Percentiles rank a stretch among this genome's conserved stretches.
phyloP scores from a whole-genome alignment of 2,797 vertebrate species.

The Takifugu ocellatus region DNA sequence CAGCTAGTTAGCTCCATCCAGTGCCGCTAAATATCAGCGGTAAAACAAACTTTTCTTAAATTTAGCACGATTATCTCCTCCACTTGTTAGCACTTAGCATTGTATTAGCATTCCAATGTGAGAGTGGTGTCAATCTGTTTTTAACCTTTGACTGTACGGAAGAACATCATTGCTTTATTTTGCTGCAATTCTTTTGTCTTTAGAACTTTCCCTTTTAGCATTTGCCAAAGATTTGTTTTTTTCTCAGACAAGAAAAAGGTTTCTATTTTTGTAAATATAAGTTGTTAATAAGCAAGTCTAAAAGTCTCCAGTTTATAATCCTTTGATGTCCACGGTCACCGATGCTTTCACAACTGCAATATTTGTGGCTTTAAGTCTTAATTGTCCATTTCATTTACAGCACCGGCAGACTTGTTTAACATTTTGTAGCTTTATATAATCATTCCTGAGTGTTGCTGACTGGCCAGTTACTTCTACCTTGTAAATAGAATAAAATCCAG shows the following conservation, averaged over 20 bases:
- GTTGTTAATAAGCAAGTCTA: slow-evolving; percentile 48
- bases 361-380: not conserved
- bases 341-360: not conserved
- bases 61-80: too few relatives aligned
- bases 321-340: not conserved
- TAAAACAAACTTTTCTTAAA: too few relatives aligned
- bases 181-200: slow-evolving; percentile 12
- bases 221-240: slow-evolving; percentile 49
- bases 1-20: not conserved
- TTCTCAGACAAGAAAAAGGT: not conserved
- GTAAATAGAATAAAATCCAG: too few relatives aligned
- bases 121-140: not conserved
- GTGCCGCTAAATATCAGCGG: not conserved
- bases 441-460: too few relatives aligned
- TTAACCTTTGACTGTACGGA: not conserved
- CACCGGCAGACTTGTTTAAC: not conserved
- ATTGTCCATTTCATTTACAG: not conserved
- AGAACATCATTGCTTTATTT: not conserved
- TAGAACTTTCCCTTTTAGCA: slow-evolving; percentile 32
- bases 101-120: not conserved
- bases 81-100: not conserved
- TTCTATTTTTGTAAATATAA: slow-evolving; percentile 70
- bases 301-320: slow-evolving; percentile 26
- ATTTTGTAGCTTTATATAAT: slow-evolving; percentile 13
- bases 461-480: too few relatives aligned